Conservation (phyloP, 1,140 invertebrate genomes). For the Zaprionus africanus region DNA sequence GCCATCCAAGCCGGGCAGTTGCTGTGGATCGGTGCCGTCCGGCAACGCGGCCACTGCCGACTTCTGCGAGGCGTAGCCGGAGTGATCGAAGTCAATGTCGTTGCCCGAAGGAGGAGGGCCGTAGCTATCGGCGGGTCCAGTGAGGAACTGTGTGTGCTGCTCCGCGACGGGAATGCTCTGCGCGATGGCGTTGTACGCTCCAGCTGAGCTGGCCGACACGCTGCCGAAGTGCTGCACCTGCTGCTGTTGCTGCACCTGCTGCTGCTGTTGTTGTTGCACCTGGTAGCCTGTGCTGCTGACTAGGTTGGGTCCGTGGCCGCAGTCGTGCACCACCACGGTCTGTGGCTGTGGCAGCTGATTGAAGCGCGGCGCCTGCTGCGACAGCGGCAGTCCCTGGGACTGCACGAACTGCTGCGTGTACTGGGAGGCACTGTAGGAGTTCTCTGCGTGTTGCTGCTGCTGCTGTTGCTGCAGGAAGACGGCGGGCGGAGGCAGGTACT, state of each 20-base stretch:
- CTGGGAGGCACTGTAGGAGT: conserved; percentile 62
- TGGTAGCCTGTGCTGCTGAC: conserved; percentile 66
- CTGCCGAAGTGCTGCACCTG: conserved; percentile 56
- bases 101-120: conserved; percentile 73
- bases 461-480: conserved; percentile 48
- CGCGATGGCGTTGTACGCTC: conserved; percentile 68
- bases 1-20: conserved; percentile 71
- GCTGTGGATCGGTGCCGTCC: conserved; percentile 67
- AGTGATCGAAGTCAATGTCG: conserved; percentile 62
- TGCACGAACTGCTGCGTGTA: conserved; percentile 62
- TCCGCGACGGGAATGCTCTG: conserved; percentile 83
- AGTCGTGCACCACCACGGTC: conserved; percentile 66
- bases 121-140: conserved; percentile 62
- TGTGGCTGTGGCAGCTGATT: conserved; percentile 56
- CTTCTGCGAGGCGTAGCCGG: conserved; percentile 77
- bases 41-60: conserved; percentile 62
- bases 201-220: conserved; percentile 48
- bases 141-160: conserved; percentile 82
- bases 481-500: conserved; percentile 53
- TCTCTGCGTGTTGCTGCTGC: conserved; percentile 58
- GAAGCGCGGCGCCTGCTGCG: conserved; percentile 69
- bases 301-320: conserved; percentile 78
- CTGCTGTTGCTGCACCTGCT: conserved; percentile 48
- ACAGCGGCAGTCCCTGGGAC: conserved; percentile 66
- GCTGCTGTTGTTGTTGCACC: conserved; percentile 66